Evolutionary conservation across 2,113 vertebrate species (phyloP), one percentile per base, ranked within the genome.

Genomic region (Martes martes): DNA sequence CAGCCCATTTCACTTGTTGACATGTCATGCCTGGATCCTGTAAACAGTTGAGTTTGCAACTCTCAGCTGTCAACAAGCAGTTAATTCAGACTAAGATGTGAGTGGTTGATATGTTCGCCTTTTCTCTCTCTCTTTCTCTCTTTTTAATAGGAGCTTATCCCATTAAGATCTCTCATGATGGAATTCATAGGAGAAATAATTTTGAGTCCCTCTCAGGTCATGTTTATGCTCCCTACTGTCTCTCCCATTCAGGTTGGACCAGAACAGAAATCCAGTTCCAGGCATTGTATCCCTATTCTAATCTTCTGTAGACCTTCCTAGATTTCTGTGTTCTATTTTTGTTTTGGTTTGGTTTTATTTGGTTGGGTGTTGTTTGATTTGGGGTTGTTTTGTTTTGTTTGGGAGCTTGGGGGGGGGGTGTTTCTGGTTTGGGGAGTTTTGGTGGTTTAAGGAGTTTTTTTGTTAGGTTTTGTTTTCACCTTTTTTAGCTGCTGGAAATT

Each of bases 71-170:
- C 81, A 87, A 33, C 86, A 65, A 79, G 52, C 91, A 28, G 39
- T 21, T 84, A 67, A 45, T 91, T 95, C 82, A 74, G 69, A 91
- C 76, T 88, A 95, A 96, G 88, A 71, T 57, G 89, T 89, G 73
- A 94, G 73, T 89, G 79, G 73, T 65, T 89, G 71, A 24, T 94
- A 39, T 23, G 15, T 59, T 67, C 18, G 2, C 9, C 14, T 65
- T 71, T 86, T 69, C 55, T 11, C 36, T 55, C 3, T 39, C 36
- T 26, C 55, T 57, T 4, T 36, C 26, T 15, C 50, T 33, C 21
- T 24, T 78, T 36, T 24, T 11, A 89, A 42, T 52, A 91, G 19
- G 19, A 73, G 26, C 4, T 82, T 96, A 81, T 21, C 36, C 57
- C 42, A 76, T 65, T 19, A 94, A 90, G 63, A 74, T 59, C n/a